Base-by-base conservation (phyloP, 2,797 vertebrate species). In the Austrolebias charrua region DNA sequence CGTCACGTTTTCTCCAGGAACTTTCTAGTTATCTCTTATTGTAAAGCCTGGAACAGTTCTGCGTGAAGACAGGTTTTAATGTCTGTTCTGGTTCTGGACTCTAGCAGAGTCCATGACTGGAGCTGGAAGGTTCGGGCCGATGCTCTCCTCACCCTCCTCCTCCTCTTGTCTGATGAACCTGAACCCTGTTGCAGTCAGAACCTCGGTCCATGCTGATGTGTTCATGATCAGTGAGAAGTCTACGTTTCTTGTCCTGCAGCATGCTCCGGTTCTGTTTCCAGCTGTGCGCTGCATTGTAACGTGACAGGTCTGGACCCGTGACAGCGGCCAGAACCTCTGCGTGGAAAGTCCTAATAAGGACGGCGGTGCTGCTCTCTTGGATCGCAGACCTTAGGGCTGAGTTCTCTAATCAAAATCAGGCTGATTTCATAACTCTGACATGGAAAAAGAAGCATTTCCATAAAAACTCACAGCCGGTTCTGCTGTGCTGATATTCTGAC, bases 271-370 rank as follows among this genome's bases (percentile, higher is more conserved):
- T 29, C 55, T 12, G 3, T 11, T 24, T 20, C 35, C 19, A 51
- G 44, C 47, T 19, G 2, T 4, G 3, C 1, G 1, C 15, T 8
- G 15, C 28, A 9, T 28, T 7, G 24, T 0, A 0, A 2, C 7
- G 16, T 31, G 4, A 51, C 12, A 46, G 28, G 45, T 10, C 38
- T 29, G 38, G 58, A 43, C 20, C 5, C 5, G 1, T 40, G 6
- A 63, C 55, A 9, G 35, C 48, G 46, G 14, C 35, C 58, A 66
- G 57, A 74, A 38, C 54, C 33, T 51, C 52, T 29, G 8, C 42
- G 14, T 58, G 40, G 43, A 18, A 55, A 49, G 31, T 63, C 60
- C 66, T 67, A 63, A 60, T 75, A 63, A 63, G 66, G 51, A 24
- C 46, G 45, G 52, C 50, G 33, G 55, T 35, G 44, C 40, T 63